Base-by-base conservation (phyloP, 2,888 invertebrate species). In the Linhomoeus sp. region DNA sequence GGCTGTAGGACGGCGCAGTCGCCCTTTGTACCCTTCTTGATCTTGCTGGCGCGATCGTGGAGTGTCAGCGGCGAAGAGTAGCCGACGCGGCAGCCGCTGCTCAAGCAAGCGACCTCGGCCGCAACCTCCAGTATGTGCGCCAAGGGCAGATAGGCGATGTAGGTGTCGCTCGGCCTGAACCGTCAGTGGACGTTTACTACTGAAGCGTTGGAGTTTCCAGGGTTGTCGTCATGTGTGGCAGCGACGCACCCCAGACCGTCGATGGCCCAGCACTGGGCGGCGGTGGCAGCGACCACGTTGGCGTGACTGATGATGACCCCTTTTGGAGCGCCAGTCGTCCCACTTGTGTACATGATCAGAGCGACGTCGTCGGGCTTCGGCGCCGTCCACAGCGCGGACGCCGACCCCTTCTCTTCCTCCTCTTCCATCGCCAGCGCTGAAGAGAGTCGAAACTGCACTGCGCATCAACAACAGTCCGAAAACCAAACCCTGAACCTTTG, bases 261-360 rank as follows among this genome's bases (percentile, higher is more conserved):
- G 37, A 70, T 60, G 29, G 64, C 59, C 44, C 60, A 56, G 45
- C 61, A 62, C 55, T 69, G 69, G 25, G 69, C 70, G 17, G 68
- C 63, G 52, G 66, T 66, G 3, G 66, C 70, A 22, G 66, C 61
- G 57, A 71, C 64, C 45, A 71, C 59, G 53, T 72, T 71, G 36
- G 59, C 58, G 55, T 71, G 70, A 38, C 64, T 59, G 36, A 72
- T 66, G 50, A 70, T 56, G n/a, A 71, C 71, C 45, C 67, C 67
- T 52, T 61, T 61, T 15, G 61, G 61, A 37, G 52, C 51, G 38
- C 90, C 92, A 3, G 94, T 94, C 1, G 90, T 90, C 7, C 94
- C 94, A 56, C 87, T 88, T 2, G 94, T 97, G 73, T 94, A 97
- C 94, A 97, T 97, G 39, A 97, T 80, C 59, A 97, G 85, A 43